phyloP scores from a whole-genome alignment of 2,797 vertebrate species.

The Gobio occitaniae region DNA sequence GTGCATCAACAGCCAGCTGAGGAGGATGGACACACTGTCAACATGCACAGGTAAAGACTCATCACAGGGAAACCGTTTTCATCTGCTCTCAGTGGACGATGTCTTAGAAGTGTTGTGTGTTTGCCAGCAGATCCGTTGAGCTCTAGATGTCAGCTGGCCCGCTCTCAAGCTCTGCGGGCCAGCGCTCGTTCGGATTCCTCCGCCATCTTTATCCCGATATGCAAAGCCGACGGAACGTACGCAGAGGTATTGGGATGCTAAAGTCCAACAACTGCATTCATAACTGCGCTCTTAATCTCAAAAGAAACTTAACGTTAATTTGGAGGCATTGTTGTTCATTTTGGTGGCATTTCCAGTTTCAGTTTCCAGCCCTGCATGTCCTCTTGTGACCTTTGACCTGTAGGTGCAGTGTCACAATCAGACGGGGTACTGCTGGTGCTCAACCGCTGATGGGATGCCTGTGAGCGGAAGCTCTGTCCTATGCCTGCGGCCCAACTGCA shows the following conservation, averaged over 20 bases:
- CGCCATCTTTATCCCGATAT: constrained; percentile 69
- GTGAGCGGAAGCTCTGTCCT: constrained; percentile 70
- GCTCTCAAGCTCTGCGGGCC: constrained; percentile 64
- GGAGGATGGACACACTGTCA: constrained; percentile 46
- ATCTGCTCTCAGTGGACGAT: neutral
- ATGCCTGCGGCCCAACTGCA: constrained; percentile 70
- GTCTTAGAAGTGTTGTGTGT: neutral
- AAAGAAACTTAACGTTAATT: neutral
- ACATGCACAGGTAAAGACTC: constrained; percentile 63
- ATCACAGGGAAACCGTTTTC: neutral
- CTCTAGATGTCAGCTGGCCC: constrained; percentile 72
- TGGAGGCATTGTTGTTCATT: neutral
- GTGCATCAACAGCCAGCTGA: constrained; percentile 69
- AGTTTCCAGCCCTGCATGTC: neutral
- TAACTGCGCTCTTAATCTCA: neutral
- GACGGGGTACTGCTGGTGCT: constrained; percentile 77
- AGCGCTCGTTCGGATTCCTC: constrained; percentile 42
- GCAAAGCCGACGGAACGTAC: constrained; percentile 68
- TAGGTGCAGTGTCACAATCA: constrained; percentile 76
- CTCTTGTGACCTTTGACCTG: constrained; percentile 1
- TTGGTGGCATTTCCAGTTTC: neutral
- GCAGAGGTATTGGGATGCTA: constrained; percentile 57
- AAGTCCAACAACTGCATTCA: neutral
- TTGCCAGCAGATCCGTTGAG: constrained; percentile 61
- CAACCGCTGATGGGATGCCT: constrained; percentile 72